Evolutionary conservation across 2,113 vertebrate genomes (phyloP).

Genomic region (Gobius niger): DNA sequence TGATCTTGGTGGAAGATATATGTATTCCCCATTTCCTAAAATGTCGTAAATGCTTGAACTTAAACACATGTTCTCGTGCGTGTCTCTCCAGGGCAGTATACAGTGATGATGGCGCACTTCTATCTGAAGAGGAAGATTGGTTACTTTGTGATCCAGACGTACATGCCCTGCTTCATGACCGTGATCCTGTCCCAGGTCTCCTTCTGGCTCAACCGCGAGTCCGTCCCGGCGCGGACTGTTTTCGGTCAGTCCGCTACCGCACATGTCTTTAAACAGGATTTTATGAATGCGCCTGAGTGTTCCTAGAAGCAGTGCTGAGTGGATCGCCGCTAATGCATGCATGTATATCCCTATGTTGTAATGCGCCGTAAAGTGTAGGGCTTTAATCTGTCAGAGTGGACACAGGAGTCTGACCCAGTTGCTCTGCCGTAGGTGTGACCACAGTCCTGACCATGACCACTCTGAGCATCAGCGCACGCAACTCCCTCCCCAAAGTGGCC

Average conservation of each 20-base stretch:
- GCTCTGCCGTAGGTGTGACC: slow-evolving; percentile 69
- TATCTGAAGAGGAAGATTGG: slow-evolving; percentile 97
- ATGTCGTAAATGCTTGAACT: neutral
- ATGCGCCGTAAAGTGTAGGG: slow-evolving; percentile 4
- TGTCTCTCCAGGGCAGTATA: slow-evolving; percentile 86
- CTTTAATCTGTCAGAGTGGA: slow-evolving; percentile 26
- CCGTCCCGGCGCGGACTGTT: slow-evolving; percentile 93
- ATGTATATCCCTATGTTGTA: slow-evolving; percentile 7
- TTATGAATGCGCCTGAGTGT: neutral
- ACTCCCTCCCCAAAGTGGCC: slow-evolving; percentile 96
- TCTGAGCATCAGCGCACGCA: slow-evolving; percentile 95
- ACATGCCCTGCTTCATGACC: slow-evolving; percentile 98
- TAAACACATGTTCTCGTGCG: neutral
- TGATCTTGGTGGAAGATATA: too few species aligned
- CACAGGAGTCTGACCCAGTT: slow-evolving; percentile 36
- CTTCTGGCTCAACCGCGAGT: slow-evolving; percentile 97
- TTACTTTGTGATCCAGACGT: slow-evolving; percentile 98
- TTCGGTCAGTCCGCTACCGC: slow-evolving; percentile 84
- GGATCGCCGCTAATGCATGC: neutral
- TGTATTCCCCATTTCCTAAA: too few species aligned
- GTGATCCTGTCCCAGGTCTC: slow-evolving; percentile 97
- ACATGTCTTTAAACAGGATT: neutral
- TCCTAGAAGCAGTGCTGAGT: slow-evolving; percentile 1
- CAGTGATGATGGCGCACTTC: slow-evolving; percentile 96
- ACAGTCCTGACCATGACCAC: slow-evolving; percentile 96